Base-by-base conservation (phyloP, 2,113 vertebrate genomes). In the Panurus biarmicus region DNA sequence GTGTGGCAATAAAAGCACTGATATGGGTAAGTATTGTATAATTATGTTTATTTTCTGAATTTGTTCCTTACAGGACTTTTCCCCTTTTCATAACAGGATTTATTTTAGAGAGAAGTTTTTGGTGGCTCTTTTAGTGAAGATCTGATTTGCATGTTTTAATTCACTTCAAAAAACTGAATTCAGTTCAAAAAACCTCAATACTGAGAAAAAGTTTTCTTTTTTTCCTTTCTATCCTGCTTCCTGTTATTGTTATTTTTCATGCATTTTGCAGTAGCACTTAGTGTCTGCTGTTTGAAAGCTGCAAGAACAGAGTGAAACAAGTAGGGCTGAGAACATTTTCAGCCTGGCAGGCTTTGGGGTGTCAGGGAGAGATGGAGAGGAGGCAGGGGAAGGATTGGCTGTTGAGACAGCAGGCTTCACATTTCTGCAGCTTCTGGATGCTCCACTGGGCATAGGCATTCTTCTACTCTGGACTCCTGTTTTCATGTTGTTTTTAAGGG, bases 361-460 rank as follows among this genome's bases (percentile, higher is more conserved):
- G 21, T 12, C 45, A 50, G 60, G 28, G 8, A 11, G 36, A 42
- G 25, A 8, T 29, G 54, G 31, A 71, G 15, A n/a, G 5, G 12
- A 56, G 44, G 4, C 22, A 23, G 33, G 23, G 38, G 48, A 74
- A 56, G 24, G 54, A 53, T 6, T 2, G 1, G 36, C 36, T 71
- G 4, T 47, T 64, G 69, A 38, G 23, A 31, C 29, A 36, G 14
- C 35, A 57, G n/a, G 7, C 51, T 77, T 79, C 26, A 22, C 1
- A 0, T 64, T 60, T 11, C 69, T 80, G 26, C 4, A 4, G 14
- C 50, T 84, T 2, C 2, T 24, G 31, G 14, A 5, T 23, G 6
- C 50, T 74, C 40, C 20, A 14, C 6, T 51, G 44, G 33, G 29
- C 7, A 5, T 2, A n/a, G 36, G 2, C 13, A 11, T 58, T 53